phyloP scores from a whole-genome alignment of 1,140 invertebrate species.

The Neodiprion lecontei region DNA sequence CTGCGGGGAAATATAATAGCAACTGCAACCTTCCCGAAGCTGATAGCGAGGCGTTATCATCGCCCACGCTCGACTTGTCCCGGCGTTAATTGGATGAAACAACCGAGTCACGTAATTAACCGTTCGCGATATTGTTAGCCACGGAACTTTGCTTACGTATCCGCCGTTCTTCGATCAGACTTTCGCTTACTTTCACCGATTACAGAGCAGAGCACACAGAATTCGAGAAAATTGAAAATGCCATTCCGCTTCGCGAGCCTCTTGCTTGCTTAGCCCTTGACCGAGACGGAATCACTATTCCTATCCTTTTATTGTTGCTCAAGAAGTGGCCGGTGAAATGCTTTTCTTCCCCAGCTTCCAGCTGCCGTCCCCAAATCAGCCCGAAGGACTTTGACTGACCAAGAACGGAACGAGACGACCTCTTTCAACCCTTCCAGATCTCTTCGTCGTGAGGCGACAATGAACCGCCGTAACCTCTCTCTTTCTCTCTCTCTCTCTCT shows the following conservation, averaged over 20 bases:
- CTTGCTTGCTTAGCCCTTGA: constrained; percentile 5
- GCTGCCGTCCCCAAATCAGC: background rate
- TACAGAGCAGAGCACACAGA: background rate
- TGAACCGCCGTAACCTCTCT: no score
- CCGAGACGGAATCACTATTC: background rate
- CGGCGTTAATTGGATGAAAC: background rate
- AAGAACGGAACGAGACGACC: background rate
- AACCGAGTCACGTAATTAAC: background rate
- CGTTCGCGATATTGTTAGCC: background rate
- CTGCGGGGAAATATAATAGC: background rate
- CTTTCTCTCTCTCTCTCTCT: no score
- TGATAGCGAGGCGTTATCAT: background rate
- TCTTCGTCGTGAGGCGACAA: no score
- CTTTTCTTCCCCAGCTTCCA: background rate
- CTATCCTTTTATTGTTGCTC: background rate
- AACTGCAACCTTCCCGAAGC: background rate
- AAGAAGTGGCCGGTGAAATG: background rate
- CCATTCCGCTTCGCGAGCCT: background rate
- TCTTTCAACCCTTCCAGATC: no score
- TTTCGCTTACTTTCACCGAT: background rate
- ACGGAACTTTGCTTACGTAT: no score
- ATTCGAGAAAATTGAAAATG: background rate
- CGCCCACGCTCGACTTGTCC: no score
- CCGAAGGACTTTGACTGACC: background rate
- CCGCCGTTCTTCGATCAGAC: background rate